A percentile compares a stretch with the other conserved stretches of the same genome.
Conservation (phyloP, 2,797 vertebrate species). For the Sebastes itinus region DNA sequence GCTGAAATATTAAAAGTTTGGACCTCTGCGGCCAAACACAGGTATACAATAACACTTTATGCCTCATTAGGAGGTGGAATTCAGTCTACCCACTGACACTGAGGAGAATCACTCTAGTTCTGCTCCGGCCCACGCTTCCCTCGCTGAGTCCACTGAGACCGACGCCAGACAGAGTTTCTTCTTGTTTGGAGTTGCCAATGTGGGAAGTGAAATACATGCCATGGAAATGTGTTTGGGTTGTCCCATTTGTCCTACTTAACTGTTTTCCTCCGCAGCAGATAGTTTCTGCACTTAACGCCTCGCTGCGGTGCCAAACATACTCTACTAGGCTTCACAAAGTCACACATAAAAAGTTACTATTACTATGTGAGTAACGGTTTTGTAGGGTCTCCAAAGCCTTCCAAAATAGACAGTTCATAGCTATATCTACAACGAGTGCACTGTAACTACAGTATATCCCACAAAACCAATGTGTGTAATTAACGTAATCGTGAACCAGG, state of each 20-base stretch:
- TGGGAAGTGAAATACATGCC: conserved; percentile 46
- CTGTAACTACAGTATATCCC: no score
- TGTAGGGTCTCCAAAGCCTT: neutral
- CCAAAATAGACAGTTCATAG: neutral
- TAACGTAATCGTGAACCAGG: no score
- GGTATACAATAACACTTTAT: conserved; percentile 41
- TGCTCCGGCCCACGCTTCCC: conserved; percentile 42
- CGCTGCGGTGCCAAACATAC: neutral
- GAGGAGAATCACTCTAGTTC: conserved; percentile 38
- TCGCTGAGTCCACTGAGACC: conserved; percentile 25
- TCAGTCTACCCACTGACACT: conserved; percentile 25
- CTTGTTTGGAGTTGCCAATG: conserved; percentile 38
- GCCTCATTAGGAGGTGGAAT: conserved; percentile 49
- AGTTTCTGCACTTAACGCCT: conserved; percentile 1
- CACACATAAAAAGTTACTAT: neutral
- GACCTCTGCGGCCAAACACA: conserved; percentile 11
- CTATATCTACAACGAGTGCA: no score
- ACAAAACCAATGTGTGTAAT: no score
- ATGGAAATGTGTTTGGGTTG: conserved; percentile 51
- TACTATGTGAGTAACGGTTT: neutral
- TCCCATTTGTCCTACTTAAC: conserved; percentile 44
- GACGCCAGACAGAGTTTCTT: conserved; percentile 37
- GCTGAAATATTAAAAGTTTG: conserved; percentile 26
- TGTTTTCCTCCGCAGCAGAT: conserved; percentile 4
- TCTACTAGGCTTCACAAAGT: neutral